A percentile compares a stretch with the other conserved stretches of the same genome.
Conservation (phyloP, 2,113 vertebrate species). For the Boleophthalmus pectinirostris region DNA sequence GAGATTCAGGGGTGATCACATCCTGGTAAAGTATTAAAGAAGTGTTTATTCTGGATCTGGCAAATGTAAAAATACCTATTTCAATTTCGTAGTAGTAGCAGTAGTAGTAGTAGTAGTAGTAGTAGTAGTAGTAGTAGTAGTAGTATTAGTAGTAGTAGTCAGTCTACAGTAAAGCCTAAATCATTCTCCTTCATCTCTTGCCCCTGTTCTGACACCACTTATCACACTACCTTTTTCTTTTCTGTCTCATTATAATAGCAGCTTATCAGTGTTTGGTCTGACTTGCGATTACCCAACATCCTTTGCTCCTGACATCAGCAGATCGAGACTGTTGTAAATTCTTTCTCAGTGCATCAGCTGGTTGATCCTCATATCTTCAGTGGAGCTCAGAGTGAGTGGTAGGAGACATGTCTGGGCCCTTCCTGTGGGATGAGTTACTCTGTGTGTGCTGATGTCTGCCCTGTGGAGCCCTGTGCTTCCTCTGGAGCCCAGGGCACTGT, state of each 20-base stretch:
- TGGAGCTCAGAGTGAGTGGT: slow-evolving; percentile 26
- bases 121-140: too few relatives aligned
- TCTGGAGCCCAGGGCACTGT: slow-evolving; percentile 24
- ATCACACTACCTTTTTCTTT: slow-evolving; percentile 33
- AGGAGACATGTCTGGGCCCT: slow-evolving; percentile 47
- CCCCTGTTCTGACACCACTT: slow-evolving; percentile 36
- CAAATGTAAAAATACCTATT: too few relatives aligned
- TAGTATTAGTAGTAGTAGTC: too few relatives aligned
- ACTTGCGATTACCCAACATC: slow-evolving; percentile 48
- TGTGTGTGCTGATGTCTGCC: slow-evolving; percentile 32
- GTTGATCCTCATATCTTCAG: slow-evolving; percentile 23
- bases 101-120: too few relatives aligned
- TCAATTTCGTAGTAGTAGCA: too few relatives aligned
- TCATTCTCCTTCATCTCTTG: slow-evolving; percentile 39
- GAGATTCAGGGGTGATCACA: too few relatives aligned
- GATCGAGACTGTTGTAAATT: slow-evolving; percentile 49
- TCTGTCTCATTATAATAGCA: slow-evolving; percentile 20
- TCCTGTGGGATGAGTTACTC: slow-evolving; percentile 62
- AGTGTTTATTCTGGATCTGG: too few relatives aligned
- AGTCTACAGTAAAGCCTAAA: slow-evolving; percentile 19
- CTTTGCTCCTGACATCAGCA: slow-evolving; percentile 16
- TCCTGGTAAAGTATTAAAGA: too few relatives aligned
- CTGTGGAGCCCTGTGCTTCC: slow-evolving; percentile 48
- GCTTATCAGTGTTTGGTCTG: slow-evolving; percentile 24
- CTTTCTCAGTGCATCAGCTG: slow-evolving; percentile 53